Conservation (phyloP, 1,140 invertebrate species). For the Nylanderia fulva region DNA sequence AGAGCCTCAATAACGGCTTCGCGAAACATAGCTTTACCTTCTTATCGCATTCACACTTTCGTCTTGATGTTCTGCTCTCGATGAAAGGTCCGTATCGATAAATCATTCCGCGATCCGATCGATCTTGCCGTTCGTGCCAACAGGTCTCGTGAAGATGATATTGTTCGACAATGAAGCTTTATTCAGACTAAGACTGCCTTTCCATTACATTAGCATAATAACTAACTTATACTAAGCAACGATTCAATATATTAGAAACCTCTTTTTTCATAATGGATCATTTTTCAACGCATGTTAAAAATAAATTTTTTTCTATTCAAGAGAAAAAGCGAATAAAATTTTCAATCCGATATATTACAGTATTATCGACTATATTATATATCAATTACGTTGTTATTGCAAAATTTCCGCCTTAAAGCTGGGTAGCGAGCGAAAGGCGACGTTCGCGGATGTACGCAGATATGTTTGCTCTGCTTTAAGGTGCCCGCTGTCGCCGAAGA, state of each 20-base stretch:
- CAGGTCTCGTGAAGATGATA: slow-evolving; percentile 40
- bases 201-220: slow-evolving; percentile 49
- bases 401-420: neutral
- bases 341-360: neutral
- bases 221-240: neutral
- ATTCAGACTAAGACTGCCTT: slow-evolving; percentile 11
- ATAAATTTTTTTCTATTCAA: neutral
- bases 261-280: neutral
- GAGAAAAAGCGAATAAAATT: neutral
- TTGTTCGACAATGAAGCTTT: slow-evolving; percentile 53
- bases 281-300: neutral
- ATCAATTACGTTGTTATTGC: neutral
- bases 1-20: slow-evolving; percentile 31
- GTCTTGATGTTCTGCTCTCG: slow-evolving; percentile 35
- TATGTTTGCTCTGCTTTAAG: slow-evolving; percentile 74
- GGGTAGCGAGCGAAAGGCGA: neutral
- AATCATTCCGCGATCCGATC: slow-evolving; percentile 67
- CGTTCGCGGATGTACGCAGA: slow-evolving; percentile 34
- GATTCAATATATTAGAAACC: slow-evolving; percentile 11
- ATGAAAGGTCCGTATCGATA: slow-evolving; percentile 52
- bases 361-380: neutral
- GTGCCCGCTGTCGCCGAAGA: slow-evolving; percentile 71
- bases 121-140: slow-evolving; percentile 59
- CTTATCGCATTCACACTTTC: slow-evolving; percentile 61
- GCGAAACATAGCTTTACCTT: neutral